Evolutionary conservation across 2,888 invertebrate genomes (phyloP), one percentile per base, ranked within the genome.

Genomic region (Chesias legatella): DNA sequence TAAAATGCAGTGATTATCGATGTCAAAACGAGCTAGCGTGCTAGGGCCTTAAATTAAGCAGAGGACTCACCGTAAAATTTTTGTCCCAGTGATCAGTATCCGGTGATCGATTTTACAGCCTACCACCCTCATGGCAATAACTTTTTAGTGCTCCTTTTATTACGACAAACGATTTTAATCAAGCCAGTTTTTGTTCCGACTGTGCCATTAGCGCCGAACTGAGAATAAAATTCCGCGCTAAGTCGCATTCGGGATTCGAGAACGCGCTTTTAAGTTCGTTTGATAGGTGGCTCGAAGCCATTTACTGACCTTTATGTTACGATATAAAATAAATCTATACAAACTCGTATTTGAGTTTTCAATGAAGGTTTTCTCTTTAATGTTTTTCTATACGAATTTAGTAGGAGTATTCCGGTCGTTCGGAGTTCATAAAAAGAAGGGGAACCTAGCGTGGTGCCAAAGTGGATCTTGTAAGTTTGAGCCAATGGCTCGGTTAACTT

Each of bases 101-200:
- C 76, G 68, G 56, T 82, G 85, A 85, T 84, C 83, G 82, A 86
- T 84, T 82, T 83, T 74, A 85, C 79, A 74, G 79, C 81, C 81
- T 79, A 84, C 81, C 77, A 75, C 71, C 66, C 73, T 74, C 74
- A 77, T 76, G 79, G 81, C 72, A 85, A 80, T 86, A 82, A 85
- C 85, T 81, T 86, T 88, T 86, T 86, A 88, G 76, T 80, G 66
- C 79, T 76, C 64, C 73, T 84, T 88, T 86, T 85, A 86, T 88
- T 88, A 84, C 86, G 78, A 85, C 86, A 84, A 85, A 86, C 85
- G 88, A 83, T 86, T 86, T 88, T 88, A 86, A 88, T 88, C 86
- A 85, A 88, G 82, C 77, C 77, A 79, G 79, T 85, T 85, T 86
- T 86, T 84, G 81, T 82, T 80, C 79, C 65, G 62, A 62, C 69